Base-by-base conservation (phyloP, 1,140 invertebrate species). In the Globodera ellingtonae region DNA sequence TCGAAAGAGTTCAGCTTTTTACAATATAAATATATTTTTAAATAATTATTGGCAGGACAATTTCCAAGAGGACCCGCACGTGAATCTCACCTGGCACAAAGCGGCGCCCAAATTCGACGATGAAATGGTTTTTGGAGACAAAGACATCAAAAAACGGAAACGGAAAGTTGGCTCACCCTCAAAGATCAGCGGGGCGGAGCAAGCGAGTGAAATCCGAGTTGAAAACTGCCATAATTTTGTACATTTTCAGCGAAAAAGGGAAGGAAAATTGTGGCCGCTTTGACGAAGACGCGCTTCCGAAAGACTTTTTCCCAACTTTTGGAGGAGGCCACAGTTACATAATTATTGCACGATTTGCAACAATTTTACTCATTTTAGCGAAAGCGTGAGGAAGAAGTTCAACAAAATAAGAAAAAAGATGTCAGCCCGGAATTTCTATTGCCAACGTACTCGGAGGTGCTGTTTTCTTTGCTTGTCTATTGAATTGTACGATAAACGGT, bases 171-270 rank as follows among this genome's bases (percentile, higher is more conserved):
- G 24, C n/a, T 69, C 59, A 44, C 75, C 62, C 21, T 47, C 50
- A 50, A 72, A 70, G 50, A 71, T 62, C 9, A 62, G 76, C 52
- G 65, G 50, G 46, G 79, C 76, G 24, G 67, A 70, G 72, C 67
- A 81, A 66, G 80, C 71, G 75, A 78, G 77, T 78, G 18, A 47
- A 52, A 71, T 15, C 66, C 70, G 50, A 62, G 52, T n/a, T 74
- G 18, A 6, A 72, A 75, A 77, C 21, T 0, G 8, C 15, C 47
- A 35, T 47, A 9, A 48, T 6, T 44, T 77, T 78, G 6, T 4
- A 35, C 35, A 35, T 82, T 83, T 83, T 52, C 21, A 83, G 82
- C 82, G 52, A 83, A 79, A 59, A 83, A 85, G 67, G 82, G 82
- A 50, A 80, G 72, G 21, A 83, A 81, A 35, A 73, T 83, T 24